Conservation (phyloP, 2,797 vertebrate genomes). For the Acipenser oxyrinchus region DNA sequence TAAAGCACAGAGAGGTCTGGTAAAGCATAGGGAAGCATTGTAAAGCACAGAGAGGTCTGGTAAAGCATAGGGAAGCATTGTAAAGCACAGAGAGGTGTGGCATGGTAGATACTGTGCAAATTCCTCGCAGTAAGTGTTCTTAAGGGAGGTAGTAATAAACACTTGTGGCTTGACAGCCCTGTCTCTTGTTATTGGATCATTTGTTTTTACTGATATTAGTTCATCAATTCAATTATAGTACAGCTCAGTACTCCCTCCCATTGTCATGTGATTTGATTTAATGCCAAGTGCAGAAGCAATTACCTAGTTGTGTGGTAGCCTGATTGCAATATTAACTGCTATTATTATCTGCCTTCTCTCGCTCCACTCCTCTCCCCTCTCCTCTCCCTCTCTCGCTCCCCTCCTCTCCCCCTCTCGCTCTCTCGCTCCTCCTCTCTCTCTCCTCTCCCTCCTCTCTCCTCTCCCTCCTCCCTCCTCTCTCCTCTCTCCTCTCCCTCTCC, state of each 20-base stretch:
- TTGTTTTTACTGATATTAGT: slow-evolving; percentile 24
- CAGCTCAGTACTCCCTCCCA: slow-evolving; percentile 24
- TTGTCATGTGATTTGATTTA: slow-evolving; percentile 28
- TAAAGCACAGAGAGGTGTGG: too few species aligned
- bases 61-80: too few species aligned
- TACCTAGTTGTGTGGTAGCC: too few species aligned
- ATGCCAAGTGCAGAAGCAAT: neutral
- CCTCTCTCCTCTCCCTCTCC: slow-evolving; percentile 15
- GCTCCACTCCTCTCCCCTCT: slow-evolving; percentile 21
- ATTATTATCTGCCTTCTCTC: slow-evolving; percentile 21
- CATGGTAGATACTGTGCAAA: too few species aligned
- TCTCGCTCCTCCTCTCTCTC: slow-evolving; percentile 17
- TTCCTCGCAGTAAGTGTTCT: too few species aligned
- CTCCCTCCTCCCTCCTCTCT: slow-evolving; percentile 26
- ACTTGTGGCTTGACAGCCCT: neutral
- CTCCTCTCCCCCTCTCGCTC: neutral
- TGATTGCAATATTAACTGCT: too few species aligned
- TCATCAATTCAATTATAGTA: slow-evolving; percentile 24
- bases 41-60: too few species aligned
- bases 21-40: too few species aligned
- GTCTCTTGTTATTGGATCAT: slow-evolving; percentile 5
- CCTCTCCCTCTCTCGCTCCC: slow-evolving; percentile 28
- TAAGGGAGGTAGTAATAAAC: too few species aligned
- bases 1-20: too few species aligned
- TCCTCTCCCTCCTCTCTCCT: slow-evolving; percentile 1